Conservation (phyloP, 2,888 invertebrate species). For the Glaucopsyche alexis region DNA sequence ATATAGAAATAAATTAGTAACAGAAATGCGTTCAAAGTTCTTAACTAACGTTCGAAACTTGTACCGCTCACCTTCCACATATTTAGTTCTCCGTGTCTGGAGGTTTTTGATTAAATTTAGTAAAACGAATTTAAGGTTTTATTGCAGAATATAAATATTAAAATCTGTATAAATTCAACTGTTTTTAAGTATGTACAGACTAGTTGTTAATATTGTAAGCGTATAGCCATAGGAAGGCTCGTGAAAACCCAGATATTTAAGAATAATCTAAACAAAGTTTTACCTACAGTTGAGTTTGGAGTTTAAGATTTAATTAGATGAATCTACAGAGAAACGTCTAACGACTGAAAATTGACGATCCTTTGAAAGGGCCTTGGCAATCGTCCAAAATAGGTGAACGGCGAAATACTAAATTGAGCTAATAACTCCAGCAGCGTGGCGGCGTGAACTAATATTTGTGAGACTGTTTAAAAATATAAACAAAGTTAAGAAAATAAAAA, state of each 20-base stretch:
- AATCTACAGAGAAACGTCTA: background rate
- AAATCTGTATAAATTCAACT: background rate
- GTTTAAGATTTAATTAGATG: background rate
- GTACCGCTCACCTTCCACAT: background rate
- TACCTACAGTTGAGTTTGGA: too few species aligned
- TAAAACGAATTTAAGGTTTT: background rate
- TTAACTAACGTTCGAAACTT: background rate
- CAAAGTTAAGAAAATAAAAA: background rate
- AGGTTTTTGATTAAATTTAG: background rate
- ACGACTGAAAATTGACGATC: conserved; percentile 9
- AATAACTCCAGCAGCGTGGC: background rate
- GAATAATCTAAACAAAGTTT: too few species aligned
- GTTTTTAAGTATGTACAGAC: too few species aligned
- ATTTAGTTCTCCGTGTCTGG: background rate
- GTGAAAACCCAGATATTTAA: too few species aligned
- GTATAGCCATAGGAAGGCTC: too few species aligned
- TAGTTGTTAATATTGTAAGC: too few species aligned
- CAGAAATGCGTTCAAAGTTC: background rate
- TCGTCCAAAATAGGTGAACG: background rate
- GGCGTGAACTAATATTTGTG: conserved; percentile 19
- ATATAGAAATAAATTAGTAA: background rate
- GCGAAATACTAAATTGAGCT: background rate
- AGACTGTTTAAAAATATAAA: conserved; percentile 8
- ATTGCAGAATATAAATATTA: background rate
- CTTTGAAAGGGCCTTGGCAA: conserved; percentile 20